Conservation (phyloP, 2,113 vertebrate species). For the Epinephelus moara region DNA sequence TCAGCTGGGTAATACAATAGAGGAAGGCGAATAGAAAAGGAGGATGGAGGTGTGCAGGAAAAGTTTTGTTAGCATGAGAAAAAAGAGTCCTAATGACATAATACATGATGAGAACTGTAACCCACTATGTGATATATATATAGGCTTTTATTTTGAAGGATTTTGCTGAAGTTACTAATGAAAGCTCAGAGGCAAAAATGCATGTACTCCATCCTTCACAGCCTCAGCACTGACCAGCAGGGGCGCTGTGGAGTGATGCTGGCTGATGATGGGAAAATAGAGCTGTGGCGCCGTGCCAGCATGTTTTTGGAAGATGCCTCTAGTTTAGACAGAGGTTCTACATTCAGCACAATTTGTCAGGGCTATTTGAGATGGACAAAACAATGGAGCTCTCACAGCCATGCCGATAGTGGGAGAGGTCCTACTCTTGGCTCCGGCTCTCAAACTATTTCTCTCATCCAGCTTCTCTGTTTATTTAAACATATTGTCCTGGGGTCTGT, state of each 20-base stretch:
- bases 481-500: slow-evolving; percentile 25
- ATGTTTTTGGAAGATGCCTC: slow-evolving; percentile 61
- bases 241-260: slow-evolving; percentile 4
- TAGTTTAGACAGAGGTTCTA: slow-evolving; percentile 56
- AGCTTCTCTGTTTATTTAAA: slow-evolving; percentile 61
- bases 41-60: slow-evolving; percentile 46
- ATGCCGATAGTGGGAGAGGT: slow-evolving; percentile 52
- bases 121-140: background rate
- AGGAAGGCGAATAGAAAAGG: slow-evolving; percentile 31
- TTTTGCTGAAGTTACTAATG: background rate
- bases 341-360: slow-evolving; percentile 66
- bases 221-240: background rate
- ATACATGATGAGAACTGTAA: slow-evolving; percentile 23
- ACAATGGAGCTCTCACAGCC: slow-evolving; percentile 56
- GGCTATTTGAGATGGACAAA: slow-evolving; percentile 50
- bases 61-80: background rate
- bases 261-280: slow-evolving; percentile 56
- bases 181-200: background rate
- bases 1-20: slow-evolving; percentile 56
- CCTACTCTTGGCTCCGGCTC: slow-evolving; percentile 42
- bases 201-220: background rate
- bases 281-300: slow-evolving; percentile 47
- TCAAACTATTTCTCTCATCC: slow-evolving; percentile 26
- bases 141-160: slow-evolving; percentile 31
- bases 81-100: slow-evolving; percentile 12